phyloP scores from a whole-genome alignment of 2,888 invertebrate genomes.

The Dione vanillae region DNA sequence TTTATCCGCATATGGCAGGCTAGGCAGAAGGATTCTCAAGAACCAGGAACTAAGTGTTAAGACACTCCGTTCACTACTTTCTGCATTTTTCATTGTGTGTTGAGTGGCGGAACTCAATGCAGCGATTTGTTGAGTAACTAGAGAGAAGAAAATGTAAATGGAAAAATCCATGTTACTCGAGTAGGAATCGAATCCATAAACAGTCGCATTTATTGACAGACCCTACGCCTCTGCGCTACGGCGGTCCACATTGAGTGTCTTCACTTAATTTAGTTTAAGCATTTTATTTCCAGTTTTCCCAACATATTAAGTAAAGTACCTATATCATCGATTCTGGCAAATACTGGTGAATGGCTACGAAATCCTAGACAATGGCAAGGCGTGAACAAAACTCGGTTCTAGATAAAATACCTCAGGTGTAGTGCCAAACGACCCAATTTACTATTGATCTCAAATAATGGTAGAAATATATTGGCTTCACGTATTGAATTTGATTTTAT shows the following conservation, averaged over 20 bases:
- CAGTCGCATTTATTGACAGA: no score
- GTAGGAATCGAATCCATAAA: no score
- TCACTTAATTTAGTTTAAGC: background rate
- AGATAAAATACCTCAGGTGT: conserved; percentile 26
- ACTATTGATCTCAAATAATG: conserved; percentile 21
- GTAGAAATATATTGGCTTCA: background rate
- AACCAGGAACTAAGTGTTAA: no score
- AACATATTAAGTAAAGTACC: background rate
- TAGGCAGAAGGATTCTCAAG: no score
- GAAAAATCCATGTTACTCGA: no score
- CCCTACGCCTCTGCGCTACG: no score
- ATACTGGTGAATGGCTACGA: conserved; percentile 9
- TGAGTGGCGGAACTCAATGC: no score
- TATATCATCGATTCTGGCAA: conserved; percentile 18
- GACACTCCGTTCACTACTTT: no score
- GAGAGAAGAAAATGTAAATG: no score
- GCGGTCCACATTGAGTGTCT: background rate
- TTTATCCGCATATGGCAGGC: no score
- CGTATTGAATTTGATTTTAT: background rate
- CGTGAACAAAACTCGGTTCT: conserved; percentile 11
- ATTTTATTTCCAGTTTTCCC: conserved; percentile 3
- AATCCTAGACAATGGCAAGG: conserved; percentile 23
- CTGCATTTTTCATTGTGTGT: no score
- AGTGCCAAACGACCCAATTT: conserved; percentile 23
- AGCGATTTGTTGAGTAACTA: no score